Evolutionary conservation across 2,888 invertebrate genomes (phyloP), one percentile per base, ranked within the genome.

Genomic region (Eudemis profundana): DNA sequence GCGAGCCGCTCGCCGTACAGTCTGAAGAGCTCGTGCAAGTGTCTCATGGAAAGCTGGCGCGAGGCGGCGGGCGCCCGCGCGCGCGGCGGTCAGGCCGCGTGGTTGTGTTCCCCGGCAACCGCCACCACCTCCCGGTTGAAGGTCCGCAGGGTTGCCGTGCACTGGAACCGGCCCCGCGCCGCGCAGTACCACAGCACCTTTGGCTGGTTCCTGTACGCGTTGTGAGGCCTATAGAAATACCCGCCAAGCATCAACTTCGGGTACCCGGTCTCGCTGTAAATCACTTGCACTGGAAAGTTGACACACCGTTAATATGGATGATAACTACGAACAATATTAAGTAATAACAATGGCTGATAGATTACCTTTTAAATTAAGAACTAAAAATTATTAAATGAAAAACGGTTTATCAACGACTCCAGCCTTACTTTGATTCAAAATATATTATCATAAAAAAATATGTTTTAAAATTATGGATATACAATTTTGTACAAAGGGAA

Each of bases 121-220:
- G 81, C 81, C 27, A 90, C 82, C 47, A 92, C 77, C 69, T 88
- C 84, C 1, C 81, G 75, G 64, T 87, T 76, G 70, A 77, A 85
- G 0, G 91, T 91, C 51, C 89, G 76, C 67, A 90, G 65, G 0
- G 81, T 86, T 1, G 91, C 90, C 14, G 73, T 72, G 70, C 92
- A 92, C 54, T 84, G 81, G 74, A 78, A 85, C 72, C 80, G 85
- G 67, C 76, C 81, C 47, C 91, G 78, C n/a, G 81, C 80, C 2
- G 85, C 83, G 67, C 92, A 92, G 72, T 92, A 91, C 91, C 91
- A 92, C 50, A 92, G 72, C 38, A 90, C 79, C 69, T 82, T 86
- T 0, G 87, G 85, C 71, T 86, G 85, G 64, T 90, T 89, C 59
- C 91, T 81, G 69, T 92, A 90, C 38, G 88, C 90, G 72, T 92